Percentiles rank a stretch among this genome's conserved stretches.
These are phyloP conservation scores for Pristiophorus japonicus DNA, from an alignment of 2,113 vertebrate genomes.

Conservation along the genomic window DNA sequence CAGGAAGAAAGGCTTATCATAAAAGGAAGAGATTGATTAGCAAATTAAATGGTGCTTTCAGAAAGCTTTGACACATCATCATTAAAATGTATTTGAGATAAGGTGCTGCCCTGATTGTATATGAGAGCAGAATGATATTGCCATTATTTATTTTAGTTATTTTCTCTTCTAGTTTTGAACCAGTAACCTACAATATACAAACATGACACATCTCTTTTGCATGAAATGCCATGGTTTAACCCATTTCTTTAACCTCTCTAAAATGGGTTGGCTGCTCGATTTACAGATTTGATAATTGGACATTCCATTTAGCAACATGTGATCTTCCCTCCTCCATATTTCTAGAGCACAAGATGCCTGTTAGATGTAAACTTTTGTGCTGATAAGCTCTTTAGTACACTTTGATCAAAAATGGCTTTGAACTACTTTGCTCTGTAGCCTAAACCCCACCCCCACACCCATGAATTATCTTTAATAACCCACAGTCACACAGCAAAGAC, in stretches of 20 bases:
- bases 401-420: not conserved
- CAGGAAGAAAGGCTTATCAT: not conserved
- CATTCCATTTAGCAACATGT: not conserved
- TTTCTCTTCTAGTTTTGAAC: not conserved
- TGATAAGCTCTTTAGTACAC: not conserved
- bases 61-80: not conserved
- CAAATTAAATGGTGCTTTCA: not conserved
- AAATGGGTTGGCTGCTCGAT: not conserved
- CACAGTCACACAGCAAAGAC: not conserved
- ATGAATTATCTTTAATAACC: not conserved
- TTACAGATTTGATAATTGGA: not conserved
- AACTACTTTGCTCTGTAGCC: not conserved
- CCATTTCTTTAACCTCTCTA: not conserved
- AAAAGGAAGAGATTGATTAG: not conserved
- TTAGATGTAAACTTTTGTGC: not conserved
- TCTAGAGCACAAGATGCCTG: not conserved
- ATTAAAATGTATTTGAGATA: not conserved
- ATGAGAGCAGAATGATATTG: not conserved
- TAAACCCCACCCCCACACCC: not conserved
- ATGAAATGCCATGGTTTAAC: not conserved
- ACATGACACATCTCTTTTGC: not conserved
- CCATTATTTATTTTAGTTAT: not conserved
- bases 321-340: not conserved
- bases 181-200: not conserved
- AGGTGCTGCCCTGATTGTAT: not conserved